Base-by-base conservation (phyloP, 2,797 vertebrate genomes). In the Spizella passerina region DNA sequence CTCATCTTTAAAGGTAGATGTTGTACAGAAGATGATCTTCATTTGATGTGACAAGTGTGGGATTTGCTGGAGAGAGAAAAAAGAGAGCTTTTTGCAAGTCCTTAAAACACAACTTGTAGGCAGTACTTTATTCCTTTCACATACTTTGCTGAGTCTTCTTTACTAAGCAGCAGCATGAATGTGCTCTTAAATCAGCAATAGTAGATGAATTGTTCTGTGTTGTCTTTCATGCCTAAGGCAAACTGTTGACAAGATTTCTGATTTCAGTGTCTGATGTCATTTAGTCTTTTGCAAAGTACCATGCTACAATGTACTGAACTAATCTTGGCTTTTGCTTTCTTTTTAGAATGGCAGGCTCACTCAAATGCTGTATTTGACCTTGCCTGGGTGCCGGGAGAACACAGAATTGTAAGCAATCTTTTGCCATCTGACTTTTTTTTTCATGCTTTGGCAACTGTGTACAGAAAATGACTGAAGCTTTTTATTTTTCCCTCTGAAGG, bases 331-430 rank as follows among this genome's bases (percentile, higher is more conserved):
- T 72, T 52, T 90, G 7, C 95, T 97, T 93, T 81, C 94, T 92
- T 94, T 1, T 70, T 96, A 99, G 99, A 99, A 80, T 99, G 99
- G 99, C 97, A 98, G 97, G 99, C 99, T 87, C 99, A 99, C 90
- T 98, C 99, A 88, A 99, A 99, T 83, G 99, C 99, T 7, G 99
- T 99, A 34, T 99, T 99, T 98, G 99, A 99, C 90, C 97, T 99
- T 46, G 98, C 99, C 46, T 99, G 99, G 99, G 98, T 99, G 66
- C 99, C 99, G 26, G 98, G 98, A 34, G 98, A 99, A 78, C 96
- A 98, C 95, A 98, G 97, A 41, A 96, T 99, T 96, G 99, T 99
- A 97, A 98, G 99, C 97, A 84, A 9, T 34, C 63, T 91, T 94
- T 84, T 88, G 17, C 41, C 11, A 20, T 81, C 55, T 86, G 23